Percentiles rank a stretch among this genome's conserved stretches.
Evolutionary conservation across 2,113 vertebrate genomes (phyloP).

Genomic region (Oncorhynchus clarkii): DNA sequence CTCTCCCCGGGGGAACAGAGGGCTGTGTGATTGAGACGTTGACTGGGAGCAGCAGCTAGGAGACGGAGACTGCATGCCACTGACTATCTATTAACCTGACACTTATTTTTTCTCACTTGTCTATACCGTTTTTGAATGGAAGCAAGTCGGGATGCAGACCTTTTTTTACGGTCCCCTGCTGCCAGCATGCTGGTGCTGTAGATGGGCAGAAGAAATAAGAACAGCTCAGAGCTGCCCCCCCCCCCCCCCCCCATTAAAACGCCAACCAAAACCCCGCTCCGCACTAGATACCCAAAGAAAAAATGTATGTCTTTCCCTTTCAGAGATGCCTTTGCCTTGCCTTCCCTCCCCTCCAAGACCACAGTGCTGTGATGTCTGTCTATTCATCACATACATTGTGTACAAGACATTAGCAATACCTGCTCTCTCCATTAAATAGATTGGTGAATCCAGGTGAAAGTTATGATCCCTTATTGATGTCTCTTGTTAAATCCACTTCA

Average conservation of each 20-base stretch:
- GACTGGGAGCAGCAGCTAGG: constrained; percentile 54
- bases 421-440: no score
- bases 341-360: constrained; percentile 22
- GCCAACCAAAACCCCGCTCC: no score
- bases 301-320: constrained; percentile 55
- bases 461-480: no score
- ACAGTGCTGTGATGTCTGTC: constrained; percentile 34
- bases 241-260: neutral
- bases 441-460: no score
- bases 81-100: constrained; percentile 57
- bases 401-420: no score
- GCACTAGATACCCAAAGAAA: constrained; percentile 1
- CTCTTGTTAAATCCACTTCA: no score
- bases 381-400: neutral
- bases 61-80: constrained; percentile 49
- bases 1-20: constrained; percentile 46
- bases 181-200: constrained; percentile 35
- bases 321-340: constrained; percentile 45
- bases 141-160: constrained; percentile 37
- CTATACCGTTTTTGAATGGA: constrained; percentile 45
- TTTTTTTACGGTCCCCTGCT: constrained; percentile 58
- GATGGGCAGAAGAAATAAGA: constrained; percentile 58
- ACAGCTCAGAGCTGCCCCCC: constrained; percentile 40
- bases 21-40: constrained; percentile 58
- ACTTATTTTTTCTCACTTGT: constrained; percentile 38